Conservation (phyloP, 2,113 vertebrate genomes). For the Nipponia nippon region DNA sequence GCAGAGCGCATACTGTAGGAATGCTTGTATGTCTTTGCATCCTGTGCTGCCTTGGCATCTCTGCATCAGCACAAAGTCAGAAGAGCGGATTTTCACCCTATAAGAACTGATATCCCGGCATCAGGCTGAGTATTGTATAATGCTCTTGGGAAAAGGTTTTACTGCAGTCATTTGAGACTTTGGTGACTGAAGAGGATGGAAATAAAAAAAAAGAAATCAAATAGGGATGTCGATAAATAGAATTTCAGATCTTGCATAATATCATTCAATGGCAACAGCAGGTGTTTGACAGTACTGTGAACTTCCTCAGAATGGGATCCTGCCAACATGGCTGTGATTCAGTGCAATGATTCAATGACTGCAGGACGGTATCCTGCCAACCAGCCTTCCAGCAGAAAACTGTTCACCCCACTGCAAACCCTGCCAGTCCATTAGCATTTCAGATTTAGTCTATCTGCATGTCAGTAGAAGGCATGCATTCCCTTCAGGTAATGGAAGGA, state of each 20-base stretch:
- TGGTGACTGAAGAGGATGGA: conserved; percentile 20
- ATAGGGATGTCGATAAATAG: conserved; percentile 75
- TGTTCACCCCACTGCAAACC: conserved; percentile 57
- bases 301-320: conserved; percentile 79
- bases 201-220: conserved; percentile 20
- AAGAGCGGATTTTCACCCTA: background rate
- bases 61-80: background rate
- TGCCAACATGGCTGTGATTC: conserved; percentile 79
- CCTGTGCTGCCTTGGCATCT: background rate
- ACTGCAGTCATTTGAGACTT: conserved; percentile 56
- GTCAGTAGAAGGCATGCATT: conserved; percentile 2
- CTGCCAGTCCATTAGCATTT: conserved; percentile 69
- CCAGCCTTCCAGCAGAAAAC: conserved; percentile 60
- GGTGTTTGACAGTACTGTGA: conserved; percentile 78
- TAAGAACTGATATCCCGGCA: background rate
- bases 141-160: conserved; percentile 21
- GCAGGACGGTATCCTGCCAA: conserved; percentile 68
- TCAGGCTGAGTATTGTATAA: conserved; percentile 11
- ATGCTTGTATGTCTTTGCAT: background rate
- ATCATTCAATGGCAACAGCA: conserved; percentile 78
- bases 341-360: conserved; percentile 75
- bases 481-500: conserved; percentile 56
- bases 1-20: background rate
- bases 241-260: conserved; percentile 77
- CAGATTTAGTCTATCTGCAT: conserved; percentile 49